Percentiles rank a stretch among this genome's conserved stretches.
Conservation (phyloP, 2,113 vertebrate species). For the Struthidea cinerea region DNA sequence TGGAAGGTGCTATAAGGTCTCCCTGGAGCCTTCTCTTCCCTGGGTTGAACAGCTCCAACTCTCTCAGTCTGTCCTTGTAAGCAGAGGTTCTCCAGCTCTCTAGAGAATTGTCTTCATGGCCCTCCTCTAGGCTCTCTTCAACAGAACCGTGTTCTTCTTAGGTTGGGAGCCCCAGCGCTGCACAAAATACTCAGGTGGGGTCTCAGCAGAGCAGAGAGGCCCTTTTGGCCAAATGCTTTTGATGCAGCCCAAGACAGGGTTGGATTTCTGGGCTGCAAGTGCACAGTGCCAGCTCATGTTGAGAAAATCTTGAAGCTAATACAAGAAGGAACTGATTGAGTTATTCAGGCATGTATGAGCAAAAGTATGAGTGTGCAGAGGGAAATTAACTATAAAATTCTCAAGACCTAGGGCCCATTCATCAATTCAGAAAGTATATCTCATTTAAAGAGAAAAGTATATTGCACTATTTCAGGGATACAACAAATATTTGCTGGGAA, state of each 20-base stretch:
- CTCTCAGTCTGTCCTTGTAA: not conserved
- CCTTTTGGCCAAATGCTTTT: not conserved
- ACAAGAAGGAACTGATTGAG: not conserved
- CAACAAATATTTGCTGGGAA: not conserved
- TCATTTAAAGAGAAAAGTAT: not conserved
- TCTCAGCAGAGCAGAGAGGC: not conserved
- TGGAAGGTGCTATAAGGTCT: not conserved
- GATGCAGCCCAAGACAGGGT: not conserved
- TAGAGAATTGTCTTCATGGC: not conserved
- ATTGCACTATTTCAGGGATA: not conserved
- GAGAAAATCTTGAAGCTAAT: not conserved
- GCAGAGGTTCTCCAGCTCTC: not conserved
- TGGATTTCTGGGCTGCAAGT: not conserved
- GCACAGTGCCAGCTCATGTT: not conserved
- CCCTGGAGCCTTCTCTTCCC: not conserved
- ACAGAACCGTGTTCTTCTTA: not conserved
- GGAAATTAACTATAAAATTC: not conserved
- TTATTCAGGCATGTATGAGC: not conserved
- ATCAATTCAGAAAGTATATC: not conserved
- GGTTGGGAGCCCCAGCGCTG: not conserved
- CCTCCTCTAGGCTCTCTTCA: not conserved
- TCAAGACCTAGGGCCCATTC: not conserved
- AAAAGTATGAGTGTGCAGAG: not conserved
- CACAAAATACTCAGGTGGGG: not conserved
- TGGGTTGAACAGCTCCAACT: not conserved